These are phyloP conservation scores for Merluccius polli DNA, from an alignment of 2,797 vertebrate species.

Conservation along the genomic window DNA sequence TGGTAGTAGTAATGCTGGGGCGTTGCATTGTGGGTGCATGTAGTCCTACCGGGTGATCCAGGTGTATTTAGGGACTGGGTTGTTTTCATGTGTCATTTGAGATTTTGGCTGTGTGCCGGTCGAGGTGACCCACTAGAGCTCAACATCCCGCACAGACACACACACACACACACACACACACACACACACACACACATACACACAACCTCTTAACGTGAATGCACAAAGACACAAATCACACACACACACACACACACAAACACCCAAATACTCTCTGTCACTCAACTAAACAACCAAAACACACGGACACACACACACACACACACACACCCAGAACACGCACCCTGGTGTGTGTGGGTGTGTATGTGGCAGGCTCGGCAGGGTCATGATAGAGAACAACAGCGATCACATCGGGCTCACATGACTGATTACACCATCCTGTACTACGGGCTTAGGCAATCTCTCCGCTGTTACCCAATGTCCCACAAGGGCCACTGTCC, in stretches of 20 bases:
- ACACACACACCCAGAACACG: conserved; percentile 11
- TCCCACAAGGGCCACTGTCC: neutral
- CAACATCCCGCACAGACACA: neutral
- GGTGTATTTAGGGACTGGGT: too few relatives aligned
- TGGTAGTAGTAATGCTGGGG: too few relatives aligned
- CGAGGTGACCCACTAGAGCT: too few relatives aligned
- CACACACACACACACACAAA: conserved; percentile 7
- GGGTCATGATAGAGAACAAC: neutral
- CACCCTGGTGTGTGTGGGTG: neutral
- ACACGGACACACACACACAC: neutral
- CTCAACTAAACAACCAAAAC: conserved; percentile 6
- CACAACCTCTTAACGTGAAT: too few relatives aligned
- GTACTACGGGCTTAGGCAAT: neutral
- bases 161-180: conserved; percentile 10
- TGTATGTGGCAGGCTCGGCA: too few relatives aligned
- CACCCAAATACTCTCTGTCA: conserved; percentile 1
- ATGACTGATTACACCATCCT: neutral
- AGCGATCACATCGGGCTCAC: neutral
- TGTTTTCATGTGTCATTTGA: too few relatives aligned
- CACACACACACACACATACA: neutral
- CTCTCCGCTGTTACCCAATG: neutral
- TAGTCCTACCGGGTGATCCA: too few relatives aligned
- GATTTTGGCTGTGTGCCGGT: too few relatives aligned
- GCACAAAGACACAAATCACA: neutral
- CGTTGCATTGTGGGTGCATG: too few relatives aligned